Base-by-base conservation (phyloP, 1,140 invertebrate genomes). In the Drosophila persimilis region DNA sequence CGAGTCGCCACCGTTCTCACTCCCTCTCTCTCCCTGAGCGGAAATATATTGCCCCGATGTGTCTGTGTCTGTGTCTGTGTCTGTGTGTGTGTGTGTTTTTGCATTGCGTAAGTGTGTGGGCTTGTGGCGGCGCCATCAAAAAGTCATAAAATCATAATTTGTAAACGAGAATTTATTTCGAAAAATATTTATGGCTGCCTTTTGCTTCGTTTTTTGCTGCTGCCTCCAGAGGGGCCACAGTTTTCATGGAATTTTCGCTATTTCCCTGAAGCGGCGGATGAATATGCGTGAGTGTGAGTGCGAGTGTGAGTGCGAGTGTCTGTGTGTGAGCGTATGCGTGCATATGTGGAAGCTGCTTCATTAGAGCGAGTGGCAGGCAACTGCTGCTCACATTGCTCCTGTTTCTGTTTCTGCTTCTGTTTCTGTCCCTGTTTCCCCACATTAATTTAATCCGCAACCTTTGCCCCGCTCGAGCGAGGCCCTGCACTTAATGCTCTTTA, bases 121-220 rank as follows among this genome's bases (percentile, higher is more conserved):
- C 74, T 73, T 86, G 81, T 72, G 77, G 80, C 83, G 53, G 62
- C 47, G 81, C 81, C 78, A 86, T 86, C 83, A 86, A 86, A 86
- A 86, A 86, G 81, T 86, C 81, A 88, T 86, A 86, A 88, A 86
- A 86, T 83, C 83, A 86, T 86, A 86, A 86, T 86, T 86, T 86
- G 83, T 83, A 83, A 83, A 78, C 83, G 83, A 86, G 83, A 78
- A 86, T 88, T 86, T 86, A 88, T 86, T 86, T 88, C 78, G 71
- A 88, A 86, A 86, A 88, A 88, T 79, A 86, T 88, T 83, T 88
- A 86, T 88, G 78, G 73, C 51, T 48, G 51, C 51, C 52, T 69
- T 52, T 52, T 59, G 80, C 64, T 83, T 56, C 74, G 63, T 74
- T 70, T 56, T 24, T 17, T 66, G 60, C 47, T 64, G 55, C 41